phyloP scores from a whole-genome alignment of 1,140 invertebrate genomes.

The Cydia amplana region DNA sequence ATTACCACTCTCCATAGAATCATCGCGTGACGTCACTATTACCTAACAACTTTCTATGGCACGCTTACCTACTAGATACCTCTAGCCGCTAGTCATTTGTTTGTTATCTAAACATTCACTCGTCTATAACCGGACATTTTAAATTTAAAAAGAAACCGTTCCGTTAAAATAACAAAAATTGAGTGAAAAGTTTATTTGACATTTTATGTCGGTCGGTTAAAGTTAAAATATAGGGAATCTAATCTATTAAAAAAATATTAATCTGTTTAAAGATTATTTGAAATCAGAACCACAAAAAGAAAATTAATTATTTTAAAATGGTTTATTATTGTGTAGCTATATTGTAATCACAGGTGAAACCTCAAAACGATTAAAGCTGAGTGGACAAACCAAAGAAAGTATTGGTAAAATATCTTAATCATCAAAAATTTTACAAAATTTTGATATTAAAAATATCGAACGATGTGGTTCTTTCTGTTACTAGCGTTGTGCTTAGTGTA shows the following conservation, averaged over 20 bases:
- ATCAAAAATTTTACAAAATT: background rate
- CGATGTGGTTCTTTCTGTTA: slow-evolving; percentile 40
- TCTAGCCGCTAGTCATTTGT: slow-evolving; percentile 2
- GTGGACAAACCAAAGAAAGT: no score
- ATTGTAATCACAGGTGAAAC: no score
- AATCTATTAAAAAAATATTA: no score
- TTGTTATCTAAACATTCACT: background rate
- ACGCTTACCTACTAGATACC: background rate
- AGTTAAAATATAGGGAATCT: no score
- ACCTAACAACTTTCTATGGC: slow-evolving; percentile 8
- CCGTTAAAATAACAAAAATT: background rate
- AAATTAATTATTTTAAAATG: no score
- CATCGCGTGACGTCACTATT: background rate
- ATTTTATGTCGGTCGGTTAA: no score
- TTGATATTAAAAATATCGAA: slow-evolving; percentile 6
- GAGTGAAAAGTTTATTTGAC: no score
- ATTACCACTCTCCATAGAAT: background rate
- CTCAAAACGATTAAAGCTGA: no score
- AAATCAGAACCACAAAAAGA: no score
- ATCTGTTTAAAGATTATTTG: no score
- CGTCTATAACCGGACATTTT: background rate
- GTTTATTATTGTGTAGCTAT: no score
- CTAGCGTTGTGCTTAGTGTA: slow-evolving; percentile 41
- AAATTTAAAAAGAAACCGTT: background rate
- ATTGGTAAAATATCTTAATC: background rate